Percentiles rank a stretch among this genome's conserved stretches.
Evolutionary conservation across 2,888 invertebrate genomes (phyloP).

Genomic region (Drosophila koepferae): DNA sequence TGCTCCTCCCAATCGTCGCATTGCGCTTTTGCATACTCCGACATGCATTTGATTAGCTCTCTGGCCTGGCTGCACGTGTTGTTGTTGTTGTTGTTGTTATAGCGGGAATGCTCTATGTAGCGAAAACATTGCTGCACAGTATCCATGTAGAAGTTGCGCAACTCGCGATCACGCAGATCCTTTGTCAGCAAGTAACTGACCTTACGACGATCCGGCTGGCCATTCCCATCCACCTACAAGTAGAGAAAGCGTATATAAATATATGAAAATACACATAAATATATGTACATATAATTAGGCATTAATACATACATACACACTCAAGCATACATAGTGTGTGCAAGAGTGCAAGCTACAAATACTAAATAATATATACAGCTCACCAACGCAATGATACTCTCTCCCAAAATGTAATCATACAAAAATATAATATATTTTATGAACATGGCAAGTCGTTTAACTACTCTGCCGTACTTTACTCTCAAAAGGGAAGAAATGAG

Average conservation of each 20-base stretch:
- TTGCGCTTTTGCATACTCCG: conserved; percentile 89
- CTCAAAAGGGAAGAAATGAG: too few relatives aligned
- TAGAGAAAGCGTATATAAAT: conserved; percentile 28
- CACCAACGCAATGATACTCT: not conserved
- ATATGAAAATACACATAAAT: not conserved
- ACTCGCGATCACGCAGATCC: conserved; percentile 88
- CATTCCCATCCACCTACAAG: conserved; percentile 80
- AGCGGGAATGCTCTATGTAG: conserved; percentile 87
- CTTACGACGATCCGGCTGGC: conserved; percentile 88
- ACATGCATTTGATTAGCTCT: conserved; percentile 87
- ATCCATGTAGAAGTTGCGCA: conserved; percentile 90
- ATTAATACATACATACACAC: not conserved
- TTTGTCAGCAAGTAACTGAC: conserved; percentile 88
- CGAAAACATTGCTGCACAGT: conserved; percentile 90
- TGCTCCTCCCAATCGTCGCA: conserved; percentile 91
- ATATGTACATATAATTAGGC: not conserved
- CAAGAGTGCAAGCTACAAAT: not conserved
- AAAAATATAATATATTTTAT: not conserved
- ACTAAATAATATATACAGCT: not conserved
- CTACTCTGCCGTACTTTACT: not conserved
- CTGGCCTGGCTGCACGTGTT: conserved; percentile 88
- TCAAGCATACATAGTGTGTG: not conserved
- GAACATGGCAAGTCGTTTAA: not conserved
- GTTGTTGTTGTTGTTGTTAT: conserved; percentile 73
- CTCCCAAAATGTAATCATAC: not conserved